Base-by-base conservation (phyloP, 2,113 vertebrate genomes). In the Sinocyclocheilus anophthalmus region DNA sequence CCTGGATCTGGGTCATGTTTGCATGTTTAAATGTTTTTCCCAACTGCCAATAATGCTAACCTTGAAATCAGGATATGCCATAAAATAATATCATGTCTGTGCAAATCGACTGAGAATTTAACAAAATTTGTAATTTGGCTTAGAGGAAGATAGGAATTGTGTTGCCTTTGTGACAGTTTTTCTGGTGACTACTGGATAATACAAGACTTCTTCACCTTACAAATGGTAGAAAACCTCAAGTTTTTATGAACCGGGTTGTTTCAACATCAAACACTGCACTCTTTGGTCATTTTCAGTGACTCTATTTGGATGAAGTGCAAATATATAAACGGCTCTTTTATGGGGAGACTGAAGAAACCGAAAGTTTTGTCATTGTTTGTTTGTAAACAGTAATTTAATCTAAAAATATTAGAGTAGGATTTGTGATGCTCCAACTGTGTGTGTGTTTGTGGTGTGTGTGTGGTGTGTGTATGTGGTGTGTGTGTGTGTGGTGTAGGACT, bases 401-500 rank as follows among this genome's bases (percentile, higher is more conserved):
- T n/a, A n/a, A 1, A n/a, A 22, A 10, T 59, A 3, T n/a, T 59
- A 59, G 20, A n/a, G 20, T n/a, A n/a, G 57, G 57, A 22, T 12
- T n/a, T 73, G 12, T 65, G 10, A 73, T 42, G 20, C 37, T 73
- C 10, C 42, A 4, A 11, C 30, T 55, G 16, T 45, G 20, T 59
- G n/a, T n/a, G n/a, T n/a, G n/a, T n/a, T n/a, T n/a, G n/a, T n/a
- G n/a, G n/a, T n/a, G n/a, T n/a, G n/a, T n/a, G n/a, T n/a, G n/a
- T n/a, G n/a, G n/a, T n/a, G n/a, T n/a, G n/a, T n/a, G n/a, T n/a
- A n/a, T n/a, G n/a, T n/a, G n/a, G 45, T 72, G 33, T 81, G 77
- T 77, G 53, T 86, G 39, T 82, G 75, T 78, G 20, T 75, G n/a
- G 22, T 72, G 37, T 90, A 99, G 98, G 98, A 99, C 93, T 98